Evolutionary conservation across 2,113 vertebrate species (phyloP).

Genomic region (Bombycilla garrulus): DNA sequence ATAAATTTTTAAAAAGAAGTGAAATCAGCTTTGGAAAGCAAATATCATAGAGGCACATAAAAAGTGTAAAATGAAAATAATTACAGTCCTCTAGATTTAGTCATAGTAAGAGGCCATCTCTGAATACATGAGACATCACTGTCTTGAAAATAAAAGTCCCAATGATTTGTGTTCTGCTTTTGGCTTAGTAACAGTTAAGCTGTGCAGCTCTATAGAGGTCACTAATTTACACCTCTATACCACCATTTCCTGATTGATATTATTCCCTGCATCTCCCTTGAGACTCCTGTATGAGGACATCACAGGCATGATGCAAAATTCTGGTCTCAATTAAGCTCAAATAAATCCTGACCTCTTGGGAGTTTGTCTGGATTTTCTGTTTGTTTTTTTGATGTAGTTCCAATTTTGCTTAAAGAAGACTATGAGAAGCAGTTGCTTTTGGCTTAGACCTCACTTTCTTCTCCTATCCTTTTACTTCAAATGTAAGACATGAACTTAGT

Average conservation of each 20-base stretch:
- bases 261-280: background rate
- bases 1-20: background rate
- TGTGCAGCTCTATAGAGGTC: background rate
- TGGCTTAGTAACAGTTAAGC: background rate
- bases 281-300: background rate
- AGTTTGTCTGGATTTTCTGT: background rate
- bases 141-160: background rate
- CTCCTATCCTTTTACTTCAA: background rate
- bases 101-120: background rate
- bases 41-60: background rate
- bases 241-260: background rate
- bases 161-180: background rate
- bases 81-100: background rate
- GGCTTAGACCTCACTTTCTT: background rate
- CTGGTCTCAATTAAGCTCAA: background rate
- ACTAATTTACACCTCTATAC: background rate
- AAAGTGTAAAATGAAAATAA: background rate
- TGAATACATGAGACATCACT: background rate
- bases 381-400: background rate
- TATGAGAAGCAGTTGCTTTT: background rate
- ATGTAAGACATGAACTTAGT: background rate
- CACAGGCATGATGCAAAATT: background rate
- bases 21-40: background rate
- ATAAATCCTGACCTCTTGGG: background rate
- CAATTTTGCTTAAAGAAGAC: background rate